phyloP scores from a whole-genome alignment of 2,888 invertebrate species.

The Nymphalis urticae region DNA sequence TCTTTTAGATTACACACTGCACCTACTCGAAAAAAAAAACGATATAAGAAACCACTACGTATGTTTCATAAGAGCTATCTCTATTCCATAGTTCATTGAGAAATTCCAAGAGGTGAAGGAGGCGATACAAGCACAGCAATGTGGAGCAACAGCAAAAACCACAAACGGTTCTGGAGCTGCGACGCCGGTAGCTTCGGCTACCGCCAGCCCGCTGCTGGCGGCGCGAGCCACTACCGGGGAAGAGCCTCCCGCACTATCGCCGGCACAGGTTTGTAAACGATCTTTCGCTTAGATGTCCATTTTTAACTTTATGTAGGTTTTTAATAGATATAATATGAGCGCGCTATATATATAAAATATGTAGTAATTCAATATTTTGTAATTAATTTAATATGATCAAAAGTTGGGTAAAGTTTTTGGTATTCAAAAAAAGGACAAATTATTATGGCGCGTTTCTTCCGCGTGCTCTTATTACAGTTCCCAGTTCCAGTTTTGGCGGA shows the following conservation, averaged over 20 bases:
- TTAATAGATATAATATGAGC: too few relatives aligned
- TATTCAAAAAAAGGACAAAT: too few relatives aligned
- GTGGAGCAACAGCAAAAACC: constrained; percentile 50
- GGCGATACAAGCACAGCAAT: constrained; percentile 86
- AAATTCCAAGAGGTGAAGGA: constrained; percentile 99
- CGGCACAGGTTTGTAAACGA: constrained; percentile 53
- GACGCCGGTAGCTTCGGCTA: constrained; percentile 93
- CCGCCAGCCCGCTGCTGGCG: constrained; percentile 90
- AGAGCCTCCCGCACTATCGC: constrained; percentile 59
- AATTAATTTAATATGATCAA: too few relatives aligned
- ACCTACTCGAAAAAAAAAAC: too few relatives aligned
- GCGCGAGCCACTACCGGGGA: constrained; percentile 76
- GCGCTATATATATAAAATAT: too few relatives aligned
- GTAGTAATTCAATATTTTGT: too few relatives aligned
- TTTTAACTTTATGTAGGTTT: too few relatives aligned
- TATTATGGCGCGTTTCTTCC: too few relatives aligned
- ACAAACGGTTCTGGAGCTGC: constrained; percentile 83
- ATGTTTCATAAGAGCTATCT: background rate
- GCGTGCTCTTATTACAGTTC: too few relatives aligned
- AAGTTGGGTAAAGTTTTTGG: background rate
- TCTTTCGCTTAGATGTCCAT: background rate
- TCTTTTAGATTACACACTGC: too few relatives aligned
- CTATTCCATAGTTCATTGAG: constrained; percentile 91
- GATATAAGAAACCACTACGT: too few relatives aligned
- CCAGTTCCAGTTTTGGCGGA: too few relatives aligned